Percentiles rank a stretch among this genome's conserved stretches.
Evolutionary conservation across 2,888 invertebrate genomes (phyloP).

Genomic region (Acanthopleura granulata): DNA sequence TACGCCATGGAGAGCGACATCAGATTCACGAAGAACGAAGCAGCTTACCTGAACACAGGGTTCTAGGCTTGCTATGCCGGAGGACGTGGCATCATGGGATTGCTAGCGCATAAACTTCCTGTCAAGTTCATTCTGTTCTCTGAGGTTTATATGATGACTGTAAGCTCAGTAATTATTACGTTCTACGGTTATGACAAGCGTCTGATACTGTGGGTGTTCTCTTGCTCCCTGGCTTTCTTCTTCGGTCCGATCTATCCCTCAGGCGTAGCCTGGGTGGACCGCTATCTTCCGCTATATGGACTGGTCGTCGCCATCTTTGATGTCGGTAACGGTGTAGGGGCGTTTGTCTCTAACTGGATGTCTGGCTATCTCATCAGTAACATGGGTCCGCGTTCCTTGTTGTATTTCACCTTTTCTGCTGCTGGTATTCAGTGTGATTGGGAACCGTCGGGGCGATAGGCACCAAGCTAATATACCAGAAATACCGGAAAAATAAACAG

Average conservation of each 20-base stretch:
- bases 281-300: constrained; percentile 38
- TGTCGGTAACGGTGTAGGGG: constrained; percentile 34
- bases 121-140: constrained; percentile 30
- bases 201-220: constrained; percentile 33
- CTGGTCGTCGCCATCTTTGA: constrained; percentile 33
- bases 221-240: constrained; percentile 30
- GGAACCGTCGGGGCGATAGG: neutral
- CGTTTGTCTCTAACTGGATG: constrained; percentile 33
- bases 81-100: constrained; percentile 32
- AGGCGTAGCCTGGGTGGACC: constrained; percentile 35
- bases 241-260: constrained; percentile 39
- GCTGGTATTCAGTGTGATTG: neutral
- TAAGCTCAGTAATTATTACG: constrained; percentile 30
- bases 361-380: constrained; percentile 32
- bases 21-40: constrained; percentile 35
- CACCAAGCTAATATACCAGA: neutral
- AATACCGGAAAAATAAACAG: too few species aligned
- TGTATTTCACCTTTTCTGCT: constrained; percentile 26
- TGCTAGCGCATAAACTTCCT: constrained; percentile 31
- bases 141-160: constrained; percentile 30
- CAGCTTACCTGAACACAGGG: constrained; percentile 35
- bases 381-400: constrained; percentile 32
- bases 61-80: constrained; percentile 38
- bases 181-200: constrained; percentile 31
- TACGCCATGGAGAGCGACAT: constrained; percentile 24